phyloP scores from a whole-genome alignment of 2,797 vertebrate genomes.

The Craterocephalus amniculus region DNA sequence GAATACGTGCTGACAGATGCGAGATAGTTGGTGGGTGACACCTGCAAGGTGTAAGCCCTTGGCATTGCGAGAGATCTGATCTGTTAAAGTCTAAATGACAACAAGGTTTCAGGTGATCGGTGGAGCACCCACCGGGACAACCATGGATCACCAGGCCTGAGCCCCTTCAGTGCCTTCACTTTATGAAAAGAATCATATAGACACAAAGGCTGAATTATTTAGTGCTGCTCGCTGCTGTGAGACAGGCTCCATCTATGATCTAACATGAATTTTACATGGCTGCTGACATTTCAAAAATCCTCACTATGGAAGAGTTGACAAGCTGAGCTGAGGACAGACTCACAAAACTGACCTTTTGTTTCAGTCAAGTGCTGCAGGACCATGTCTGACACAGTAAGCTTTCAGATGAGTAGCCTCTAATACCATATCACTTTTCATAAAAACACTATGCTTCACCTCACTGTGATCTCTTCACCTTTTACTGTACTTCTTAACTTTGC shows the following conservation, averaged over 20 bases:
- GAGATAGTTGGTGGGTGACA: slow-evolving; percentile 61
- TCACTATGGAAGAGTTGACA: slow-evolving; percentile 36
- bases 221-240: slow-evolving; percentile 68
- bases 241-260: slow-evolving; percentile 77
- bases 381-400: slow-evolving; percentile 48
- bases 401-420: slow-evolving; percentile 47
- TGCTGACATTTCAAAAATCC: slow-evolving; percentile 75
- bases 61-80: slow-evolving; percentile 66
- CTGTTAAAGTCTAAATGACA: slow-evolving; percentile 52
- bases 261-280: slow-evolving; percentile 84
- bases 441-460: slow-evolving; percentile 77
- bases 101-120: slow-evolving; percentile 69
- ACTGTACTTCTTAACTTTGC: slow-evolving; percentile 52
- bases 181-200: slow-evolving; percentile 71
- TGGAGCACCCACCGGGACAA: slow-evolving; percentile 54
- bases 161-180: slow-evolving; percentile 57
- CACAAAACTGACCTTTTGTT: slow-evolving; percentile 45
- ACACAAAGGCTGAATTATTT: slow-evolving; percentile 81
- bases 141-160: slow-evolving; percentile 34
- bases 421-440: slow-evolving; percentile 76
- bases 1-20: slow-evolving; percentile 56
- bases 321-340: slow-evolving; percentile 38
- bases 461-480: slow-evolving; percentile 74
- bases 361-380: slow-evolving; percentile 30
- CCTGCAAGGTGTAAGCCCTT: slow-evolving; percentile 72